Evolutionary conservation across 2,888 invertebrate genomes (phyloP), one percentile per base, ranked within the genome.

Genomic region (Blastobasis adustella): DNA sequence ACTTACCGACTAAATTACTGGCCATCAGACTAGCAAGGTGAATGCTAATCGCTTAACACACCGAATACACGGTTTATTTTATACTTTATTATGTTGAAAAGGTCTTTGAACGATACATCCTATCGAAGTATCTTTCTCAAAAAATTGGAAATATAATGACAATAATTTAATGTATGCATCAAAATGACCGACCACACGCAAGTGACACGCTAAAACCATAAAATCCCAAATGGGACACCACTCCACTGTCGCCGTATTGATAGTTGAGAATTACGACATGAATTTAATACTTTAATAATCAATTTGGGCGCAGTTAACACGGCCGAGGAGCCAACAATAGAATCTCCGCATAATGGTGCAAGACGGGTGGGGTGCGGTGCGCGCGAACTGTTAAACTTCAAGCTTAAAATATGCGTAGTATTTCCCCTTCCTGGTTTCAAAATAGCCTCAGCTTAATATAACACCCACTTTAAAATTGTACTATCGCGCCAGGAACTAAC

Each of bases 371-470:
- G 36, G 46, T 60, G 55, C 65, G 66, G 67, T 66, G 65, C 58
- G 57, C 56, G 57, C 60, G 55, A 63, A 60, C 61, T 63, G 65
- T 65, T 62, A 54, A 69, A 67, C 63, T 65, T 67, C 65, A 63
- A 54, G 67, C 72, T 73, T 72, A 71, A 76, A 79, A 76, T 79
- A 78, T 76, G 74, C 71, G 61, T 73, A 74, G 71, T 75, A 75
- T 76, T 77, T 76, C 80, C 81, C 80, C 80, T 79, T 82, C 81
- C 80, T 76, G 73, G 63, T 78, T 79, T 79, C 69, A 81, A 84
- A 84, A 82, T 81, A 80, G 73, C 73, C 69, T 62, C 62, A 66
- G 75, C 73, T 76, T 76, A 78, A 79, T 76, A 81, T 79, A 81
- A 79, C 76, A 5, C 67, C 66, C 65, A 63, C 72, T 67, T 76